These are phyloP conservation scores for Raphicerus campestris DNA, from an alignment of 2,113 vertebrate genomes.

Conservation along the genomic window DNA sequence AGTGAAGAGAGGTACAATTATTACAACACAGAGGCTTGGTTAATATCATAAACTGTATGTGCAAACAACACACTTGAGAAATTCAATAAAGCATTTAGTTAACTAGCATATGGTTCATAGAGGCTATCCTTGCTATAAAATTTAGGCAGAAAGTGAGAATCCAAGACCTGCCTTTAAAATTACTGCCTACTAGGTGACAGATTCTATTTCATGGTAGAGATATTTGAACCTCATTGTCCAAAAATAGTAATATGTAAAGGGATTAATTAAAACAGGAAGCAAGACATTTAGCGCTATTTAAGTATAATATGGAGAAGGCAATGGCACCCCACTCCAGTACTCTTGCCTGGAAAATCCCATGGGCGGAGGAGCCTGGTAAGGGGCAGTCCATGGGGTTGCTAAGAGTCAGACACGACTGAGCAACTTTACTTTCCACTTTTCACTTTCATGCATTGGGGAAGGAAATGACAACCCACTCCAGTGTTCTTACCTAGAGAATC, in stretches of 20 bases:
- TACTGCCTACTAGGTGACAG: neutral
- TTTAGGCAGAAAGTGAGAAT: neutral
- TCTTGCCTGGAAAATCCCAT: no score
- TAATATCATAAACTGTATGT: neutral
- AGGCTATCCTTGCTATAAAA: neutral
- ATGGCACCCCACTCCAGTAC: no score
- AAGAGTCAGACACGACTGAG: rapidly evolving
- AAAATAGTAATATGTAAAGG: neutral
- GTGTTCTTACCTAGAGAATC: no score
- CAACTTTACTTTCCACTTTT: no score
- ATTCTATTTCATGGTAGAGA: neutral
- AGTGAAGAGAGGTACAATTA: neutral
- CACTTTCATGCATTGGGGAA: no score
- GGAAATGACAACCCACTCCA: no score
- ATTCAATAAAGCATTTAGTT: neutral
- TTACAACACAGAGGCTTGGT: neutral
- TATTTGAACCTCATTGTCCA: neutral
- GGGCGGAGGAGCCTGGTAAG: no score
- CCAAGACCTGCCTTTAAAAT: neutral
- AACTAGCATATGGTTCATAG: neutral
- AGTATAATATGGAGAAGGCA: no score
- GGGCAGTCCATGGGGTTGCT: no score
- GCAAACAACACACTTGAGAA: neutral
- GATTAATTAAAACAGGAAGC: neutral
- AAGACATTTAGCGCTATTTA: neutral